Base-by-base conservation (phyloP, 1,140 invertebrate genomes). In the Aphis gossypii region DNA sequence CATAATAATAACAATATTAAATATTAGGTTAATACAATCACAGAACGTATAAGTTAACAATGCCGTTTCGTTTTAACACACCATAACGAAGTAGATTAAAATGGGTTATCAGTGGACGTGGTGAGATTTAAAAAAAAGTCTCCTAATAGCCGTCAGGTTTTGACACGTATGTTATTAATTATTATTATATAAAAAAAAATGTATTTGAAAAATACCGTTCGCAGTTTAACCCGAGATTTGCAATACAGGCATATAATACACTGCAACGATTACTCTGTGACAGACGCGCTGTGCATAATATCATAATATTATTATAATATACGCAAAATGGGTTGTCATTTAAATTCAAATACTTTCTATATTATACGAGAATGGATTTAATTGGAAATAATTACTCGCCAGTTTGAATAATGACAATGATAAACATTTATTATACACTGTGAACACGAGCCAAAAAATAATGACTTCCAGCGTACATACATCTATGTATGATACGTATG, bases 121-220 rank as follows among this genome's bases (percentile, higher is more conserved):
- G 14, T 6, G 60, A 76, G 60, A 35, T 76, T 76, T 35, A n/a
- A 76, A 76, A 60, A 60, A n/a, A 76, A 76, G 30, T 20, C 5
- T 76, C 14, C 30, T 20, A 76, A 76, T 30, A 18, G 60, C 5
- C n/a, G 60, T n/a, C 60, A n/a, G 60, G 60, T 14, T 76, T 76
- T 76, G 60, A 76, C 60, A 76, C 30, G 60, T 76, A 76, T 76
- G 14, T 76, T 76, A n/a, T 68, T 68, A n/a, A 76, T 76, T 76
- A 76, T 35, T n/a, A n/a, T 76, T 76, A 76, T n/a, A n/a, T n/a
- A 68, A 68, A 68, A 68, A 68, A 68, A 18, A 76, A 18, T 14
- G 4, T 76, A 76, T 76, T 76, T 76, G 5, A 76, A 76, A 76
- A n/a, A n/a, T 30, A n/a, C 25, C 23, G 4, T 76, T 35, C 14